Base-by-base conservation (phyloP, 2,888 invertebrate genomes). In the Eudemis profundana region DNA sequence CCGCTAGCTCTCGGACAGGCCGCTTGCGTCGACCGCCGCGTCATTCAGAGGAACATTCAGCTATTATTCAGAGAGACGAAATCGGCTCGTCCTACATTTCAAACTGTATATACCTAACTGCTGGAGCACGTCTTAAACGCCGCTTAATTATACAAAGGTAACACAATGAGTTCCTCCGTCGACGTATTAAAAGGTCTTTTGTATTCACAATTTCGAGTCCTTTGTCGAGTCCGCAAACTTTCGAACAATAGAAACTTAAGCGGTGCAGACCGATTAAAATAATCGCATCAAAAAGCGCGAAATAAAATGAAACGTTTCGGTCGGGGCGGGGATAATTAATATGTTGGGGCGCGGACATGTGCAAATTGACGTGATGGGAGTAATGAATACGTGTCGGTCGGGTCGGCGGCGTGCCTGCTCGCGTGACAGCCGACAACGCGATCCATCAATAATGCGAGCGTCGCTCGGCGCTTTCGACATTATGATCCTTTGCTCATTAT, bases 331-430 rank as follows among this genome's bases (percentile, higher is more conserved):
- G 36, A 47, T 47, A 51, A 51, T 44, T 44, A 42, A 44, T 51
- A 51, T 44, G 61, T 44, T 29, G 29, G 15, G 7, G 10, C 44
- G 33, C n/a, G 27, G 29, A 42, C 21, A 33, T 51, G 51, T 15
- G 59, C 59, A 33, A 44, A 42, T 50, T 17, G 61, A 40, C 44
- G 33, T 23, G 61, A 44, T 33, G 44, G 44, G 44, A 17, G 61
- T 44, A 44, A 61, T 61, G 51, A 61, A 51, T 51, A 51, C 14
- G 15, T 51, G 60, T 27, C 40, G 15, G 4, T 27, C 27, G 27
- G 5, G 51, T 23, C 38, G 61, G 27, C 61, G 40, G 38, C 23
- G 14, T 29, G 14, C 44, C 33, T 44, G 36, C 44, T 61, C 33
- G 33, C 51, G 51, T 33, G 33, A 36, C 21, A 17, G 19, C 10